Evolutionary conservation across 2,113 vertebrate genomes (phyloP).

Genomic region (Synchiropus splendidus): DNA sequence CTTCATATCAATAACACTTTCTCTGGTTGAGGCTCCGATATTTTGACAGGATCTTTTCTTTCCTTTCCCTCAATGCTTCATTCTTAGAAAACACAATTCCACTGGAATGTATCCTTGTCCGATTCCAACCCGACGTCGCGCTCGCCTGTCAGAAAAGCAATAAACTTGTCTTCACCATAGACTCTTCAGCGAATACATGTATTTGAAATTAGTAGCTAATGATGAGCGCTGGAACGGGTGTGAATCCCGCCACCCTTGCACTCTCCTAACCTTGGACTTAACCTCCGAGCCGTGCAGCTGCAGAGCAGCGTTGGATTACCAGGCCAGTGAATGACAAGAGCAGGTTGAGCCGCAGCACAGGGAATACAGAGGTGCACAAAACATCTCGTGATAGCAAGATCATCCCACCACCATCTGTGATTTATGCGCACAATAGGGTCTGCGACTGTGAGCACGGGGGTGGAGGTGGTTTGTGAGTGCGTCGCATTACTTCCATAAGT

Average conservation of each 20-base stretch:
- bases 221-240: conserved; percentile 29
- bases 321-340: conserved; percentile 65
- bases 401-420: too few relatives aligned
- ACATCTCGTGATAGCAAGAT: conserved; percentile 8
- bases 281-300: conserved; percentile 58
- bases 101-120: conserved; percentile 12
- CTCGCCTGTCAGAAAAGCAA: conserved; percentile 5
- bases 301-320: conserved; percentile 59
- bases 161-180: conserved; percentile 4
- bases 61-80: conserved; percentile 15
- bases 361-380: conserved; percentile 49
- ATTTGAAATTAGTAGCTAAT: conserved; percentile 19
- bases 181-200: conserved; percentile 20
- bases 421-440: not conserved
- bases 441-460: too few relatives aligned
- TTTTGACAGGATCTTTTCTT: conserved; percentile 18
- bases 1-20: conserved; percentile 19
- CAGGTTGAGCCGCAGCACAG: conserved; percentile 54
- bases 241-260: conserved; percentile 22
- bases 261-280: conserved; percentile 40
- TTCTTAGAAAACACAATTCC: conserved; percentile 27
- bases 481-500: too few relatives aligned
- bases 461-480: too few relatives aligned
- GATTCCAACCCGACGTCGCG: conserved; percentile 6
- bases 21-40: conserved; percentile 19